phyloP scores from a whole-genome alignment of 2,797 vertebrate species.

The Gambusia yucatana region DNA sequence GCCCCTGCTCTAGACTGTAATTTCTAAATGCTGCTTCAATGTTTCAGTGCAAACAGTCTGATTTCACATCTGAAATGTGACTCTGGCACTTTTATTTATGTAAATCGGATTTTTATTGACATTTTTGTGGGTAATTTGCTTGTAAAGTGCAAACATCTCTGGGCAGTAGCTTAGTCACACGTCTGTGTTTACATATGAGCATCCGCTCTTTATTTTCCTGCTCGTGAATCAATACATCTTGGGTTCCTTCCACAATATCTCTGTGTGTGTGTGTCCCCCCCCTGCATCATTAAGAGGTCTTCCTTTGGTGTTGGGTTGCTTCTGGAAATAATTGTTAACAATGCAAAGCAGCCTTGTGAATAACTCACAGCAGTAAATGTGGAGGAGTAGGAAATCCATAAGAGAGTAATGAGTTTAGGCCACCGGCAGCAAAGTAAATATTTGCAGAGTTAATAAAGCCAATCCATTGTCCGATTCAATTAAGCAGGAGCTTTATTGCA shows the following conservation, averaged over 20 bases:
- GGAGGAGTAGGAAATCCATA: constrained; percentile 74
- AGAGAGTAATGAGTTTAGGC: constrained; percentile 80
- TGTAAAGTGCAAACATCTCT: constrained; percentile 17
- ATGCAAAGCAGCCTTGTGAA: constrained; percentile 71
- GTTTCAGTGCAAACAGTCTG: neutral
- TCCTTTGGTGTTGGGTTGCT: constrained; percentile 53
- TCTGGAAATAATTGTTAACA: constrained; percentile 81
- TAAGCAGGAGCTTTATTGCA: constrained; percentile 46
- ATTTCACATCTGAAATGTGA: neutral
- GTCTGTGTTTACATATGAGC: constrained; percentile 42
- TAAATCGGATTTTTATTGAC: constrained; percentile 23
- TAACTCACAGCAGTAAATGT: constrained; percentile 76
- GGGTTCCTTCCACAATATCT: constrained; percentile 11
- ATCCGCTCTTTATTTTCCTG: constrained; percentile 16
- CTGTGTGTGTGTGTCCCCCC: neutral
- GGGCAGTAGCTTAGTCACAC: constrained; percentile 41
- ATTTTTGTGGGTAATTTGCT: constrained; percentile 29
- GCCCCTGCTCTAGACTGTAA: neutral
- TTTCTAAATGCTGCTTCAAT: neutral
- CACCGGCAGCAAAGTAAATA: constrained; percentile 75
- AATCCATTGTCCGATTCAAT: constrained; percentile 72
- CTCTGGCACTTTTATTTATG: constrained; percentile 8
- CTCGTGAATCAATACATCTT: constrained; percentile 43
- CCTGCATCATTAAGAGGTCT: constrained; percentile 33
- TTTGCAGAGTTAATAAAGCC: constrained; percentile 74